A percentile compares a stretch with the other conserved stretches of the same genome.
Evolutionary conservation across 2,113 vertebrate species (phyloP).

Genomic region (Onychostoma macrolepis): DNA sequence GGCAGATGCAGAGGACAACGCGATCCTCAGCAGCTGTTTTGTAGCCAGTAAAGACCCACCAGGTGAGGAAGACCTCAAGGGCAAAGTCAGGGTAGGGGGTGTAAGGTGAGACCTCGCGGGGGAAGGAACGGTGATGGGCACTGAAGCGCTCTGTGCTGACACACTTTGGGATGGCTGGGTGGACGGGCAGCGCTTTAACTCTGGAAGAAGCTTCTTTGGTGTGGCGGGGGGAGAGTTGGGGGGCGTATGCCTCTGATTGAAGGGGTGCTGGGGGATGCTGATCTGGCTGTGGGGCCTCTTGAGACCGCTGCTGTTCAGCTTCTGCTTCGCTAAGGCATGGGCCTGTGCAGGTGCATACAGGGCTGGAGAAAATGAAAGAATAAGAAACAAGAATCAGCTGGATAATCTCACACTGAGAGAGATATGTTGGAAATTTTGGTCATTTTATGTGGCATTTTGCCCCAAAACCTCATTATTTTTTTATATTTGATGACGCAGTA

Average conservation of each 20-base stretch:
- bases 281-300: slow-evolving; percentile 62
- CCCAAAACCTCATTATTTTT: no score
- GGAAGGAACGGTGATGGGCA: slow-evolving; percentile 50
- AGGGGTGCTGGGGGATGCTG: slow-evolving; percentile 61
- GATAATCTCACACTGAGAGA: background rate
- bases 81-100: slow-evolving; percentile 48
- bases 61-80: slow-evolving; percentile 51
- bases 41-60: slow-evolving; percentile 71
- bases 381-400: background rate
- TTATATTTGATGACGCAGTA: no score
- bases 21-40: slow-evolving; percentile 76
- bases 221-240: slow-evolving; percentile 47
- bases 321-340: slow-evolving; percentile 70
- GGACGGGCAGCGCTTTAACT: slow-evolving; percentile 60
- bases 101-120: slow-evolving; percentile 56
- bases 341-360: slow-evolving; percentile 76
- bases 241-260: slow-evolving; percentile 48
- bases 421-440: background rate
- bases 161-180: slow-evolving; percentile 49
- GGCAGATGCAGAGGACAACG: slow-evolving; percentile 70
- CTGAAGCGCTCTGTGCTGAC: slow-evolving; percentile 15
- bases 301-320: slow-evolving; percentile 53
- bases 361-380: slow-evolving; percentile 58
- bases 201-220: slow-evolving; percentile 58
- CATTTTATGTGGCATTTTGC: background rate